Base-by-base conservation (phyloP, 2,797 vertebrate species). In the Trachops cirrhosus region DNA sequence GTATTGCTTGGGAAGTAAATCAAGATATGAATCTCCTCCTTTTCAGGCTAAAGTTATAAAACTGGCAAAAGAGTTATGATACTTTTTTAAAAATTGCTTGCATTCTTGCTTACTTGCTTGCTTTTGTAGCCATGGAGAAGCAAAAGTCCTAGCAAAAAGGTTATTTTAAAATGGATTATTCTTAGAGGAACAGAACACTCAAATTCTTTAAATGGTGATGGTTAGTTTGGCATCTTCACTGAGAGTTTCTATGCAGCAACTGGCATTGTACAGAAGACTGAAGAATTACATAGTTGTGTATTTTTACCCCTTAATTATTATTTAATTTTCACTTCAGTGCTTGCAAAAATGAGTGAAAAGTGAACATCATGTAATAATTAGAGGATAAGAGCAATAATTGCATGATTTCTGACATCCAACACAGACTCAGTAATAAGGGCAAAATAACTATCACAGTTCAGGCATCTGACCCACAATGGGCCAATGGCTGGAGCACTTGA, bases 271-370 rank as follows among this genome's bases (percentile, higher is more conserved):
- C 5, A 84, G 48, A 93, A 87, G 77, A 88, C 26, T 59, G 57
- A 97, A 96, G 86, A 89, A 97, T 96, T 78, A 46, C 18, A 41
- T 75, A 10, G 12, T 68, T 93, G 73, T 93, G n/a, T 86, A 89
- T 96, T 98, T 97, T 67, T 85, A 84, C 73, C 54, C 74, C 54
- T 48, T 98, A 97, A 98, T 97, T 98, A 95, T 57, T 91, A 84
- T 91, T 98, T 98, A 97, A 97, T 98, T 98, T 98, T 71, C 44
- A 95, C 73, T 97, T 98, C 91, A 32, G 57, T 91, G 94, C 57
- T 96, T 86, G 89, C 77, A 95, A 98, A 62, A 98, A 98, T 32
- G n/a, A 96, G 70, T 95, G 79, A 97, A 97, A 97, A 97, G 98
- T 97, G 15, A 98, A 98, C 98, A 97, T 41, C 15, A 97, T 97